Base-by-base conservation (phyloP, 2,888 invertebrate genomes). In the Lymantria dispar region DNA sequence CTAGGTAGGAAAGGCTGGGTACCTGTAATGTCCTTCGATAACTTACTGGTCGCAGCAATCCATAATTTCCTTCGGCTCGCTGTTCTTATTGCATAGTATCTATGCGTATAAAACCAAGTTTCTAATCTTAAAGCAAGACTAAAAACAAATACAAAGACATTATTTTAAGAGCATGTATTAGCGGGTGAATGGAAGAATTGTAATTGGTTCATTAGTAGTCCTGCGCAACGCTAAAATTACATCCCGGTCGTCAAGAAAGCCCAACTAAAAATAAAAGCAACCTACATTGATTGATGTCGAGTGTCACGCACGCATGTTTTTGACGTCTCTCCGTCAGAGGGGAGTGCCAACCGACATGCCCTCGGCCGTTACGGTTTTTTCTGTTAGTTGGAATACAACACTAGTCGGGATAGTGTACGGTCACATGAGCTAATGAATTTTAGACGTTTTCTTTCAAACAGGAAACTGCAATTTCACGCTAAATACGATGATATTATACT, bases 281-380 rank as follows among this genome's bases (percentile, higher is more conserved):
- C 76, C 77, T 68, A 79, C 76, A 83, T 84, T 87, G 87, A 89
- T 88, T 87, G 87, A 89, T 88, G 86, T 81, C 74, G 70, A 73
- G 81, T 79, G 76, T 74, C 83, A 80, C 78, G 79, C 78, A 72
- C 83, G 80, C 75, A 80, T 75, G 83, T 83, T 83, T 87, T 83
- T 88, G 89, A 89, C 87, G 70, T 78, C 67, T 70, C 68, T 69
- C 74, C 75, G 79, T 82, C 81, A 81, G 83, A 77, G 82, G 78
- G 80, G 80, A 85, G 85, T 80, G 82, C 72, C 77, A 79, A 74
- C 70, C 70, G 80, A 81, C 71, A 73, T 69, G 77, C 68, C 69
- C 66, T 62, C 74, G 70, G 67, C 58, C 58, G 56, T 48, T 41
- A 66, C 61, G 62, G 63, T 70, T 81, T 83, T 83, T 82, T 78